Evolutionary conservation across 2,113 vertebrate species (phyloP), one percentile per base, ranked within the genome.

Genomic region (Pachypanchax playfairii): DNA sequence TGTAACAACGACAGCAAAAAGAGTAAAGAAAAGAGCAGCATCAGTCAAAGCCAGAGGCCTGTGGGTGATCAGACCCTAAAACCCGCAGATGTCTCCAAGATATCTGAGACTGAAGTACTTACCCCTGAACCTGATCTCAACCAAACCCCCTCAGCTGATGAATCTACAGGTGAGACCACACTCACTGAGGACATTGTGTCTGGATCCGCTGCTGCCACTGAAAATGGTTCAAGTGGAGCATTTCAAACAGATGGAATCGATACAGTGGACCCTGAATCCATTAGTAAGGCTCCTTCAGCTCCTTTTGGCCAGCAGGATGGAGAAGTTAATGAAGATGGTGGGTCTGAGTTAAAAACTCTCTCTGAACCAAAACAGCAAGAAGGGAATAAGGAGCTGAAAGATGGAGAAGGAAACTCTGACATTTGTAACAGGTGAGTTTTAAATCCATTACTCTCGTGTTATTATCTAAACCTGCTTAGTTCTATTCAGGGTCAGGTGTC

Each of bases 41-140:
- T 85, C 65, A 6, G 26, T 56, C 84, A 74, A 53, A 86, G 76
- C 59, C 80, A 85, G 65, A 53, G 63, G 48, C 82, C 77, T 44
- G 35, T 41, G 9, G 54, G 25, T 0, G 53, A 86, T 13, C 29
- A 75, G 17, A 83, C 47, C 2, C 60, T 24, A 2, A 82, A 48
- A 15, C 18, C 55, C 13, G 49, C 33, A 9, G n/a, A n/a, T n/a
- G n/a, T n/a, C n/a, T 53, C 36, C 14, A 68, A n/a, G 26, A 39
- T 33, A 17, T 9, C 29, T 14, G 7, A 7, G 31, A 70, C 6
- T 42, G 24, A 33, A 15, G 15, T 2, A 26, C 22, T 39, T 38
- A 46, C 39, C 26, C 9, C n/a, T 4, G 56, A 65, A 11, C 2
- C 18, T 7, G 63, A 12, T 2, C 35, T 55, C 3, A 13, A 2